These are phyloP conservation scores for Macrobrachium rosenbergii DNA, from an alignment of 1,140 invertebrate species.

Conservation along the genomic window DNA sequence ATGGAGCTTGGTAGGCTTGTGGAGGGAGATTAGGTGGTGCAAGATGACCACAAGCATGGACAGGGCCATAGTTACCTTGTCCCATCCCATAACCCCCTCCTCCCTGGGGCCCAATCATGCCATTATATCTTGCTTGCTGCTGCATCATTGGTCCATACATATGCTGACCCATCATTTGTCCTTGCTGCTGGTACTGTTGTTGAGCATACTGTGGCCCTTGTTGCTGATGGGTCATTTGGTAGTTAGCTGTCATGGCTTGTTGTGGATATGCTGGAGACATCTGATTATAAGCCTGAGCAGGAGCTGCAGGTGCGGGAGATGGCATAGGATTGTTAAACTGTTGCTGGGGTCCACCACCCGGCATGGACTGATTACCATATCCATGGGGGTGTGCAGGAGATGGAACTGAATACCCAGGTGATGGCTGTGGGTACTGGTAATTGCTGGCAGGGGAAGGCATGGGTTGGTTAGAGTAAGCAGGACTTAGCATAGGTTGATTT, in stretches of 20 bases:
- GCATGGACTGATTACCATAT: constrained; percentile 72
- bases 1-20: constrained; percentile 60
- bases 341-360: constrained; percentile 74
- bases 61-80: constrained; percentile 57
- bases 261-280: constrained; percentile 66
- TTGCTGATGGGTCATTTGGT: constrained; percentile 68
- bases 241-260: constrained; percentile 67
- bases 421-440: constrained; percentile 64
- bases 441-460: constrained; percentile 48
- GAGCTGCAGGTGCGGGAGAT: constrained; percentile 35
- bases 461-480: constrained; percentile 64
- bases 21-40: constrained; percentile 61
- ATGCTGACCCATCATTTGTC: constrained; percentile 56
- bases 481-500: constrained; percentile 57
- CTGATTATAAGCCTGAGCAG: constrained; percentile 50
- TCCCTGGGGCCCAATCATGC: constrained; percentile 30
- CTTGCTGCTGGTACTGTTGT: constrained; percentile 64
- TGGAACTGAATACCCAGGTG: constrained; percentile 54
- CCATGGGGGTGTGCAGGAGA: constrained; percentile 56
- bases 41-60: constrained; percentile 65
- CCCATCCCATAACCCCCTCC: constrained; percentile 51
- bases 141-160: constrained; percentile 65
- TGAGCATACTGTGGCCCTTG: constrained; percentile 69
- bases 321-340: constrained; percentile 53
- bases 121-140: constrained; percentile 42